Percentiles rank a stretch among this genome's conserved stretches.
Evolutionary conservation across 2,888 invertebrate species (phyloP).

Genomic region (Theretra japonica): DNA sequence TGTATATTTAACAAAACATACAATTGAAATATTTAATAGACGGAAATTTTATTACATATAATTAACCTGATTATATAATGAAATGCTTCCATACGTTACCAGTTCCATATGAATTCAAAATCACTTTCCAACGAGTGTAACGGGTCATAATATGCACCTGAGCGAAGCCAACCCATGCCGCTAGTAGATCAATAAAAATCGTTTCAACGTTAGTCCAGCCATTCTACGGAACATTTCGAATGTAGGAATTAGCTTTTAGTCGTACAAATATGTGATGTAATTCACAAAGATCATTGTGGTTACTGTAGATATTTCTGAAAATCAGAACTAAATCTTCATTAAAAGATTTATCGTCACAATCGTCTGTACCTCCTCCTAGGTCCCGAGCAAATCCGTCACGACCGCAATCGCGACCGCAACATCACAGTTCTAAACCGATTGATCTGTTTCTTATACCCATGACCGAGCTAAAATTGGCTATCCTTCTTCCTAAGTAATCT

Average conservation of each 20-base stretch:
- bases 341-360: neutral
- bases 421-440: conserved; percentile 8
- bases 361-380: neutral
- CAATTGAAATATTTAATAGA: no score
- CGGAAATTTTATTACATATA: no score
- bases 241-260: no score
- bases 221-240: no score
- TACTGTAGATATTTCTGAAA: neutral
- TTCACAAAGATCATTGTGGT: neutral
- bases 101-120: no score
- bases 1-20: neutral
- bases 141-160: no score
- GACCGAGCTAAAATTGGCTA: neutral
- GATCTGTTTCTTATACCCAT: conserved; percentile 18
- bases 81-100: no score
- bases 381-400: conserved; percentile 19
- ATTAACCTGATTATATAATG: no score
- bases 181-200: no score
- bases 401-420: conserved; percentile 12
- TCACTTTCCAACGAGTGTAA: no score
- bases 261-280: neutral
- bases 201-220: no score
- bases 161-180: no score
- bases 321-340: neutral
- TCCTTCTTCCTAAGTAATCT: conserved; percentile 13